Evolutionary conservation across 2,888 invertebrate species (phyloP).

Genomic region (Troides helena): DNA sequence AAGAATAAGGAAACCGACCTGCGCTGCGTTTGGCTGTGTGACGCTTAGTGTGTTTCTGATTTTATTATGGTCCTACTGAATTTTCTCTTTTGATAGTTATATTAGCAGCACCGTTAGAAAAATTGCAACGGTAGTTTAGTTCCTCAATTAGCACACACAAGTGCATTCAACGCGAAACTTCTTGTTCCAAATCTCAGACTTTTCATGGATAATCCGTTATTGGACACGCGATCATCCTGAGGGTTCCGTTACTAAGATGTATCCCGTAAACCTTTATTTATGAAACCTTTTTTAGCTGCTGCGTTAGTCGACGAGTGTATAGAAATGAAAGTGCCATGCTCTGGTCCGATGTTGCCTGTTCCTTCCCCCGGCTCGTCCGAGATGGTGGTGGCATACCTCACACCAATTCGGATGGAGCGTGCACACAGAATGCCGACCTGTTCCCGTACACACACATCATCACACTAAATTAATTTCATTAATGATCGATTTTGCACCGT

Average conservation of each 20-base stretch:
- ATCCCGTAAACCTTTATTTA: constrained; percentile 62
- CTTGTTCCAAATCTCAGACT: constrained; percentile 81
- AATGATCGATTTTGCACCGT: constrained; percentile 84
- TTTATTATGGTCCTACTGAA: constrained; percentile 73
- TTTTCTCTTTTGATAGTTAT: constrained; percentile 72
- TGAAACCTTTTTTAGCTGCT: constrained; percentile 46
- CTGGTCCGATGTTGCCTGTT: constrained; percentile 69
- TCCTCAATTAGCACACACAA: constrained; percentile 78
- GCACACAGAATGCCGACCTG: constrained; percentile 56
- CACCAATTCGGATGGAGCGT: constrained; percentile 56
- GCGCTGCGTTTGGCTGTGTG: constrained; percentile 71
- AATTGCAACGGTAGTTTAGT: constrained; percentile 73
- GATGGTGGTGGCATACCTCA: constrained; percentile 42
- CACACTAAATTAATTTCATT: constrained; percentile 54
- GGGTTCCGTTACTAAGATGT: constrained; percentile 72
- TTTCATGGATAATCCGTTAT: constrained; percentile 74
- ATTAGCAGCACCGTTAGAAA: constrained; percentile 63
- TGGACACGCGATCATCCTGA: constrained; percentile 73
- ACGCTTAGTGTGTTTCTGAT: constrained; percentile 76
- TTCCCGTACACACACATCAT: constrained; percentile 59
- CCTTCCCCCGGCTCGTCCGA: constrained; percentile 54
- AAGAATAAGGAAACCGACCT: constrained; percentile 49
- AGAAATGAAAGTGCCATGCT: constrained; percentile 79
- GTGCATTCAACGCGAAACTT: constrained; percentile 80
- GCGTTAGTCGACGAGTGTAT: constrained; percentile 62